These are phyloP conservation scores for Drosophila austrosaltans DNA, from an alignment of 2,888 invertebrate species.

Conservation along the genomic window DNA sequence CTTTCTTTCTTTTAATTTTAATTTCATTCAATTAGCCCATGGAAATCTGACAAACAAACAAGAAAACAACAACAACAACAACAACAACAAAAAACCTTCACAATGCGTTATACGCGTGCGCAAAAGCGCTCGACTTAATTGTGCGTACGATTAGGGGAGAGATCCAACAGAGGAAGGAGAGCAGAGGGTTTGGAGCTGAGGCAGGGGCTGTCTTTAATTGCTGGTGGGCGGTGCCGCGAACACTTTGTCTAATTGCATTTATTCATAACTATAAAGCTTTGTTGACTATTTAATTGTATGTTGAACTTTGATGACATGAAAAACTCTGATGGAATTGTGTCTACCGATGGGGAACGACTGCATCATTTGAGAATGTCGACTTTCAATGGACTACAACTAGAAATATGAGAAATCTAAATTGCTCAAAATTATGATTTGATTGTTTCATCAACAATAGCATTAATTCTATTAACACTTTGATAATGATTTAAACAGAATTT, in stretches of 20 bases:
- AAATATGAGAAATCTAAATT: background rate
- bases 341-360: constrained; percentile 2
- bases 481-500: background rate
- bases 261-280: constrained; percentile 47
- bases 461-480: background rate
- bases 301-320: constrained; percentile 15
- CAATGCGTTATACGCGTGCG: constrained; percentile 55
- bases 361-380: background rate
- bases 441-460: background rate
- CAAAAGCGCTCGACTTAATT: constrained; percentile 58
- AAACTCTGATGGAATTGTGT: constrained; percentile 4
- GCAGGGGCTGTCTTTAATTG: constrained; percentile 53
- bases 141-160: constrained; percentile 23
- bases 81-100: constrained; percentile 26
- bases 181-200: background rate
- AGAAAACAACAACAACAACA: constrained; percentile 18
- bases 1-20: constrained; percentile 61
- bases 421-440: background rate
- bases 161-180: background rate
- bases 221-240: constrained; percentile 60
- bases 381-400: background rate
- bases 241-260: constrained; percentile 67
- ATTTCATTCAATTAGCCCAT: constrained; percentile 72
- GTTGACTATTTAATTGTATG: constrained; percentile 32
- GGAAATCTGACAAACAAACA: constrained; percentile 64